Base-by-base conservation (phyloP, 2,113 vertebrate species). In the Nicator chloris region DNA sequence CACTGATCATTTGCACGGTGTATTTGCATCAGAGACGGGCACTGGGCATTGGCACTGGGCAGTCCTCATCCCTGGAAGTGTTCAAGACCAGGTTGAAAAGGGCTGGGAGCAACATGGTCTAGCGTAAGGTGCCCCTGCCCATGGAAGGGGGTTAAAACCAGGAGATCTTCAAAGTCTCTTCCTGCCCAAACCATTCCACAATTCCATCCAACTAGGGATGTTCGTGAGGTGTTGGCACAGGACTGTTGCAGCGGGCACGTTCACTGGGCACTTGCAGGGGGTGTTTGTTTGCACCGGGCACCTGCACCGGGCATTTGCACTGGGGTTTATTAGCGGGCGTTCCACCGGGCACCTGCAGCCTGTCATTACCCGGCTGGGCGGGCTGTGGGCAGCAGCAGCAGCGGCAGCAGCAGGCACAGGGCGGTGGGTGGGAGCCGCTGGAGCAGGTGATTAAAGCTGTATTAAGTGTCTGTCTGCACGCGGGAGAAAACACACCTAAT, bases 401-500 rank as follows among this genome's bases (percentile, higher is more conserved):
- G 72, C 47, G 10, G 92, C 51, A 45, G 76, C 23, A 82, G 51
- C 49, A 35, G 82, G 88, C 59, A 51, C 89, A 49, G 89, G 95
- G 85, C 53, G 5, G 40, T 53, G 85, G 80, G 87, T 79, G 87
- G 85, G 88, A 89, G 84, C 79, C 4, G 15, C 63, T 12, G 39
- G 83, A 75, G 90, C 86, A 71, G 70, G 72, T 78, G 95, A 95
- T 95, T 96, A 96, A 96, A 92, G 93, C 89, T 24, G 54, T 45
- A 73, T 64, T 80, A 65, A 86, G n/a, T 71, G 83, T 72, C 78
- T 91, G 94, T 92, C 93, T 92, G 90, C 91, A 91, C 33, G 39
- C 42, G 19, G 87, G 91, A 82, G 90, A 78, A 94, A 91, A 92
- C 92, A 96, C 93, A 79, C 94, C 95, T 94, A 93, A 91, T 96